A percentile compares a stretch with the other conserved stretches of the same genome.
Conservation (phyloP, 1,140 invertebrate species). For the Bombus polaris region DNA sequence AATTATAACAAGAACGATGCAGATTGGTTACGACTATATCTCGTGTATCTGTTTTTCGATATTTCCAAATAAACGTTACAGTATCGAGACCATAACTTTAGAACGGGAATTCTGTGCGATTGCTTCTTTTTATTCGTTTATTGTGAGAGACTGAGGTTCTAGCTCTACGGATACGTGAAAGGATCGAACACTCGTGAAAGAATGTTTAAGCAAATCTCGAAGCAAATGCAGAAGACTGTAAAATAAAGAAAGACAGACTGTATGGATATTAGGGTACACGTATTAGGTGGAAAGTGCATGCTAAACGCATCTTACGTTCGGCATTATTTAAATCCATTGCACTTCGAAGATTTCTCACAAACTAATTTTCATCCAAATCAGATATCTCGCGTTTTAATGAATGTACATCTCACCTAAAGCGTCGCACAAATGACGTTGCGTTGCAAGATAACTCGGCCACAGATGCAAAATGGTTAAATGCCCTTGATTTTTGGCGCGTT, state of each 20-base stretch:
- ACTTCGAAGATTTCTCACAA: not conserved
- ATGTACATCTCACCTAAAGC: not conserved
- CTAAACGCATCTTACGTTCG: not conserved
- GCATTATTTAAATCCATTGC: not conserved
- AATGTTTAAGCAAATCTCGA: not conserved
- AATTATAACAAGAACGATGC: not conserved
- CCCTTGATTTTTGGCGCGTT: not conserved
- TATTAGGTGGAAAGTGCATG: not conserved
- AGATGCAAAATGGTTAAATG: not conserved
- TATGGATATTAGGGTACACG: not conserved
- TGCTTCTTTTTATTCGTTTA: too few relatives aligned
- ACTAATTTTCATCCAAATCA: not conserved
- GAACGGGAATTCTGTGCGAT: too few relatives aligned
- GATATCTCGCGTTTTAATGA: not conserved
- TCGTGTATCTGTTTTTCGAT: too few relatives aligned
- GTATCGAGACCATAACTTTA: too few relatives aligned
- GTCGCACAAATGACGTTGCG: not conserved
- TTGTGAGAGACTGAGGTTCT: too few relatives aligned
- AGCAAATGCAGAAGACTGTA: not conserved
- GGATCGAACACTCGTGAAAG: too few relatives aligned
- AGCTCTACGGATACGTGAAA: too few relatives aligned
- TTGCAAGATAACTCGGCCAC: too few relatives aligned
- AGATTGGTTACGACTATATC: not conserved
- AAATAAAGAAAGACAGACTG: not conserved
- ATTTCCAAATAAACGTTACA: too few relatives aligned